Conservation (phyloP, 2,113 vertebrate genomes). For the Salvator merianae region DNA sequence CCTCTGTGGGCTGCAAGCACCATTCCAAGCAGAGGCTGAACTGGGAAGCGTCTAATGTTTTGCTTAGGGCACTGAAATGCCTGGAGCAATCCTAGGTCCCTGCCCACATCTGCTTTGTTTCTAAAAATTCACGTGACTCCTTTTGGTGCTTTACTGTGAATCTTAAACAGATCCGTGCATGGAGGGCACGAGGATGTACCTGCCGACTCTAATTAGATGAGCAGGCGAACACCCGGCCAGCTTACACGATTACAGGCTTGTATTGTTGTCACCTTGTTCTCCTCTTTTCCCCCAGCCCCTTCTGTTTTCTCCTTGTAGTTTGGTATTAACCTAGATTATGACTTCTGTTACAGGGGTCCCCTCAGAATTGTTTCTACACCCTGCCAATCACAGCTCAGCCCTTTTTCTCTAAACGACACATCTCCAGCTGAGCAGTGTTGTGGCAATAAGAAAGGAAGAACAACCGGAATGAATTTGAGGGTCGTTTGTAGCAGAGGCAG, state of each 20-base stretch:
- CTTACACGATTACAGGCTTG: background rate
- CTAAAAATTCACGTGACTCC: slow-evolving; percentile 9
- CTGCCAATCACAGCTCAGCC: background rate
- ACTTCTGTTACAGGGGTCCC: background rate
- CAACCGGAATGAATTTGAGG: too few species aligned
- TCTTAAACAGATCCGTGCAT: slow-evolving; percentile 3
- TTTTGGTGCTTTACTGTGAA: slow-evolving; percentile 2
- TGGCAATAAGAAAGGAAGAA: background rate
- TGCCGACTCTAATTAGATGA: background rate
- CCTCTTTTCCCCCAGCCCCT: background rate
- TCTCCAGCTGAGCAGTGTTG: background rate
- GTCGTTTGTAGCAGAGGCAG: background rate
- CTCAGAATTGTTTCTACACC: background rate
- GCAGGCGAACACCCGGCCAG: too few species aligned
- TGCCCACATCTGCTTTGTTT: background rate
- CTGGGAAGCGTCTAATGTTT: background rate
- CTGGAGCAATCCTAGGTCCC: background rate
- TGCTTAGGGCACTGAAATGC: background rate
- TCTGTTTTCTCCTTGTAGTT: background rate
- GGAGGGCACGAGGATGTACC: background rate
- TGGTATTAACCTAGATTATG: background rate
- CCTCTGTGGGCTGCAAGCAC: background rate
- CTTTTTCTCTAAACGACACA: background rate
- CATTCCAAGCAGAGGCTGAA: background rate
- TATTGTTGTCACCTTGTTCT: background rate